Conservation (phyloP, 2,888 invertebrate genomes). For the Dichetophora obliterata region DNA sequence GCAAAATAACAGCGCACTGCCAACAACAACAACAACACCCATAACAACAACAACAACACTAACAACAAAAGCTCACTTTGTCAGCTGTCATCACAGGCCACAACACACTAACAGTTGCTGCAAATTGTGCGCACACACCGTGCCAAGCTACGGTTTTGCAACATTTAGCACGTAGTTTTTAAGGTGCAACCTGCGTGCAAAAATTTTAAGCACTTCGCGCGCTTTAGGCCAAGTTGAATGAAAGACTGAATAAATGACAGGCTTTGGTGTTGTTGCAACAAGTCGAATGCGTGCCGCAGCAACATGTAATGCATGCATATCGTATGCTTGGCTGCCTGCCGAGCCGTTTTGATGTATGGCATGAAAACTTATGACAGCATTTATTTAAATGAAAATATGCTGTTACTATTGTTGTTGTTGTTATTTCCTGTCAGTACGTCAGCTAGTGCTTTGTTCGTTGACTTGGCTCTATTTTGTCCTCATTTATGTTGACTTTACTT, state of each 20-base stretch:
- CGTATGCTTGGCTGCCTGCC: neutral
- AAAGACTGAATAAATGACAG: neutral
- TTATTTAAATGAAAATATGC: no score
- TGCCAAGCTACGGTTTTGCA: no score
- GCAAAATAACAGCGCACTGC: neutral
- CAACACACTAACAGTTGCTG: no score
- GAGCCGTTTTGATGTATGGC: neutral
- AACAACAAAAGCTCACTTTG: neutral
- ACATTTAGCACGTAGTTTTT: no score
- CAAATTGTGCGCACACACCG: no score
- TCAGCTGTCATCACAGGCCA: no score
- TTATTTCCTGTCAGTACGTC: neutral
- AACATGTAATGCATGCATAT: neutral
- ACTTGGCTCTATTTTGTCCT: neutral
- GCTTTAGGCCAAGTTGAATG: constrained; percentile 14
- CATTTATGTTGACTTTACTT: neutral
- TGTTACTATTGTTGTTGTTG: neutral
- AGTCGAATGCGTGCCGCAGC: neutral
- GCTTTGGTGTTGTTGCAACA: neutral
- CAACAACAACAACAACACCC: neutral
- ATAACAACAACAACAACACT: neutral
- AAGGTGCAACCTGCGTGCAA: no score
- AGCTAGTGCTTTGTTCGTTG: neutral
- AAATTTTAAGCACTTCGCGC: neutral
- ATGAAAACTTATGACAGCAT: neutral